A percentile compares a stretch with the other conserved stretches of the same genome.
Evolutionary conservation across 2,888 invertebrate genomes (phyloP).

Genomic region (Petrophora chlorosata): DNA sequence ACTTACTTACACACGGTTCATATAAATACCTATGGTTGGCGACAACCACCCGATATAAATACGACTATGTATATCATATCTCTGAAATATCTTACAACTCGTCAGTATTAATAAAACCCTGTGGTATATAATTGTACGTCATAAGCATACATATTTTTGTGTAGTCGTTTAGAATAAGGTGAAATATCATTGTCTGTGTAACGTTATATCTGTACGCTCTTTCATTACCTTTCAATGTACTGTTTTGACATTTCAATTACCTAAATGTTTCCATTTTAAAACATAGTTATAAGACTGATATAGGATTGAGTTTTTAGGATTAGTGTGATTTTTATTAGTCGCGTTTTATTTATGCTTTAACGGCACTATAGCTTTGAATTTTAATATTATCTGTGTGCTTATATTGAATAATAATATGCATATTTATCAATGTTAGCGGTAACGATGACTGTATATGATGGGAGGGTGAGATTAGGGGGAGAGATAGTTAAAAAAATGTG

Average conservation of each 20-base stretch:
- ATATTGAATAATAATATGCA: constrained; percentile 34
- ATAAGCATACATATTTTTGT: constrained; percentile 66
- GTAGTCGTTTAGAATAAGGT: constrained; percentile 69
- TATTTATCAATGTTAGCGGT: constrained; percentile 52
- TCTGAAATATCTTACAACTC: constrained; percentile 69
- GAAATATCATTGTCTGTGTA: constrained; percentile 53
- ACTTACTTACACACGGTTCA: neutral
- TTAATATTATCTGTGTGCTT: constrained; percentile 48
- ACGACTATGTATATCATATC: constrained; percentile 68
- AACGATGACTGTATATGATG: constrained; percentile 44
- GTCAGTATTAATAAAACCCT: constrained; percentile 78
- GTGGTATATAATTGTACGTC: constrained; percentile 64
- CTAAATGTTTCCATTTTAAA: constrained; percentile 56
- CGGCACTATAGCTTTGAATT: constrained; percentile 64
- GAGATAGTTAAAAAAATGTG: constrained; percentile 63
- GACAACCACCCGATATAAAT: constrained; percentile 4
- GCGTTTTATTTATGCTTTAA: constrained; percentile 48
- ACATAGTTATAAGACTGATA: constrained; percentile 80
- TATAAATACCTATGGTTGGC: neutral
- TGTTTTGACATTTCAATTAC: constrained; percentile 43
- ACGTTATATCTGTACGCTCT: constrained; percentile 54
- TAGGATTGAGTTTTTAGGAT: constrained; percentile 61
- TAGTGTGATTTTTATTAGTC: constrained; percentile 41
- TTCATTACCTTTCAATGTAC: constrained; percentile 46
- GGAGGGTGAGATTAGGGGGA: constrained; percentile 37